Evolutionary conservation across 2,888 invertebrate species (phyloP), one percentile per base, ranked within the genome.

Genomic region (Volucella inanis): DNA sequence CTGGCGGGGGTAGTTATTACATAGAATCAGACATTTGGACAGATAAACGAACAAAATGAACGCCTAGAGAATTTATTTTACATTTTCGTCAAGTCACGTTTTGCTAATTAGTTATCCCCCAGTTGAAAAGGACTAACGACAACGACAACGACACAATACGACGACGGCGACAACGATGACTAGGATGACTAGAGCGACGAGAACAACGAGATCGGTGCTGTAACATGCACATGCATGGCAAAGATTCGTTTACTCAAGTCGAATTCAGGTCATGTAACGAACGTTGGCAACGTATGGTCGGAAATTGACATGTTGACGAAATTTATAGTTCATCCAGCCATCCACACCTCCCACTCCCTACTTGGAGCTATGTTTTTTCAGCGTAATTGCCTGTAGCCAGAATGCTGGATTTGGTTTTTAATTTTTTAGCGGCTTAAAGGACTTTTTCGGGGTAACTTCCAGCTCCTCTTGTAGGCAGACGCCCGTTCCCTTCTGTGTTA

Each of bases 81-180:
- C 65, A 76, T 70, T 71, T 76, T 75, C 65, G 59, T 65, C 47
- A 76, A 80, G 79, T 84, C 84, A 84, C 79, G 84, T 84, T 75
- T 75, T 75, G 31, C 70, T 79, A 79, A 80, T 84, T 84, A 84
- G 84, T 75, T 61, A 78, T 78, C 47, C 61, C 10, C 6, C 68
- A 62, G 18, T 50, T 22, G 45, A 68, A 67, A 72, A 55, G 78
- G 72, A 78, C 72, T 62, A 78, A 62, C 54, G 47, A 55, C 77
- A 43, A 41, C 61, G 38, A 39, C 14, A 41, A 8, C 47, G 54
- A 31, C 31, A 31, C 31, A 6, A 6, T 31, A 31, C 31, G 31
- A 31, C 31, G 31, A 31, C 6, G 6, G 31, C 31, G 31, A 31
- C 0, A 31, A 31, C 31, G 6, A n/a, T n/a, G n/a, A 6, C 31